These are phyloP conservation scores for Phocoena sinus DNA, from an alignment of 2,113 vertebrate genomes.

Conservation along the genomic window DNA sequence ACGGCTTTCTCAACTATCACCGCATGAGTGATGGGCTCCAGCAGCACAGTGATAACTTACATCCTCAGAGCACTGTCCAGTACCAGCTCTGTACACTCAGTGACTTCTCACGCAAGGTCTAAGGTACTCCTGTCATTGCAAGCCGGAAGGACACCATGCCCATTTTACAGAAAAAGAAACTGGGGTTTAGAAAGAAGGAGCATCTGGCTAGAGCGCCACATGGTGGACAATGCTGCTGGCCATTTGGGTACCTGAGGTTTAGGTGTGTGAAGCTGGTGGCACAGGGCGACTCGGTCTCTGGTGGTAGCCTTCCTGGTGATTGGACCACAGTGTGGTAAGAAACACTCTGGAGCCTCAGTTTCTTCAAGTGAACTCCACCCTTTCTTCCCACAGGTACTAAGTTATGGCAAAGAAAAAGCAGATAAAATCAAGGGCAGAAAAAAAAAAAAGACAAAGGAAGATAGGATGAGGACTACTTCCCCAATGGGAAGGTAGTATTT, in stretches of 20 bases:
- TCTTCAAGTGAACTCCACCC: neutral
- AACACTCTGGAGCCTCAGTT: neutral
- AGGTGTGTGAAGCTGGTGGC: neutral
- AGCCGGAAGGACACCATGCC: neutral
- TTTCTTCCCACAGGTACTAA: neutral
- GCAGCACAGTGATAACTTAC: neutral
- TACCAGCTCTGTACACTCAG: neutral
- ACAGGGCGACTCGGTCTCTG: neutral
- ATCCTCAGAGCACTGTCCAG: neutral
- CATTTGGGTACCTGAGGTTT: neutral
- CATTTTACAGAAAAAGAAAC: neutral
- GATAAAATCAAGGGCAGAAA: neutral
- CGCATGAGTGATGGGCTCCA: neutral
- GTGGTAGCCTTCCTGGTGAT: neutral
- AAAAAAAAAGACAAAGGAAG: neutral
- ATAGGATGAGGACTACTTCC: neutral
- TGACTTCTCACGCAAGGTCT: neutral
- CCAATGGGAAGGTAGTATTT: neutral
- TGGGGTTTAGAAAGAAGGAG: neutral
- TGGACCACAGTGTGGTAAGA: too few relatives aligned
- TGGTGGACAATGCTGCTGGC: neutral
- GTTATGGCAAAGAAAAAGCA: neutral
- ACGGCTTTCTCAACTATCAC: neutral
- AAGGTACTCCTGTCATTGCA: neutral
- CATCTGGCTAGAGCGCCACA: neutral